These are phyloP conservation scores for Omphaloscelis lunosa DNA, from an alignment of 2,888 invertebrate species.

Conservation along the genomic window DNA sequence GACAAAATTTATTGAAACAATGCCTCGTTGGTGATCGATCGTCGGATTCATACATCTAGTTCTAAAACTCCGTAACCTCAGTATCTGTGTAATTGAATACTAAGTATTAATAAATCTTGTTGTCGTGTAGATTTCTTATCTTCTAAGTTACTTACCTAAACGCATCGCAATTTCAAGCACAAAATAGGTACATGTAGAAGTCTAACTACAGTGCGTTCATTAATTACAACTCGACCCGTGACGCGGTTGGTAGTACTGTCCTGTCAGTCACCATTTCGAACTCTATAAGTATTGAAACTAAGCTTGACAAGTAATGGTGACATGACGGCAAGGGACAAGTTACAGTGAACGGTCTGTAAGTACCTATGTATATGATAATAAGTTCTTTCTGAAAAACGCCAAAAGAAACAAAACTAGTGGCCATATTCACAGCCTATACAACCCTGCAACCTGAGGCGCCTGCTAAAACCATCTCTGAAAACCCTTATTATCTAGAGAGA, in stretches of 20 bases:
- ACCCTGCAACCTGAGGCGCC: too few relatives aligned
- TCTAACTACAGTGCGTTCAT: too few relatives aligned
- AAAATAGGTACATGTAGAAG: not conserved
- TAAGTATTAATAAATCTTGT: conserved; percentile 20
- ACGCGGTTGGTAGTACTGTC: too few relatives aligned
- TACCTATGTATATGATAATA: too few relatives aligned
- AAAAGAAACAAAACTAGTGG: not conserved
- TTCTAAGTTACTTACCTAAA: conserved; percentile 12
- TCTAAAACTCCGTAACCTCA: not conserved
- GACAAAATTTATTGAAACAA: conserved; percentile 38
- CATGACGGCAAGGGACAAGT: too few relatives aligned
- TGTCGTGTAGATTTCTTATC: conserved; percentile 18
- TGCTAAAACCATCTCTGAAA: not conserved
- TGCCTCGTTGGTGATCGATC: not conserved
- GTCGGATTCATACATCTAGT: conserved; percentile 4
- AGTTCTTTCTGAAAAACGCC: not conserved
- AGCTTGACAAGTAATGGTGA: too few relatives aligned
- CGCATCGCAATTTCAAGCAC: not conserved
- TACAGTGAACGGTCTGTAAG: too few relatives aligned
- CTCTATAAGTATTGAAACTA: too few relatives aligned
- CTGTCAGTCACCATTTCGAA: too few relatives aligned
- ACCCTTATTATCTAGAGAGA: too few relatives aligned
- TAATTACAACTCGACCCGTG: too few relatives aligned
- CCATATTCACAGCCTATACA: not conserved
- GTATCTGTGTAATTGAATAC: conserved; percentile 38